Evolutionary conservation across 2,888 invertebrate species (phyloP).

Genomic region (Papilio demoleus): DNA sequence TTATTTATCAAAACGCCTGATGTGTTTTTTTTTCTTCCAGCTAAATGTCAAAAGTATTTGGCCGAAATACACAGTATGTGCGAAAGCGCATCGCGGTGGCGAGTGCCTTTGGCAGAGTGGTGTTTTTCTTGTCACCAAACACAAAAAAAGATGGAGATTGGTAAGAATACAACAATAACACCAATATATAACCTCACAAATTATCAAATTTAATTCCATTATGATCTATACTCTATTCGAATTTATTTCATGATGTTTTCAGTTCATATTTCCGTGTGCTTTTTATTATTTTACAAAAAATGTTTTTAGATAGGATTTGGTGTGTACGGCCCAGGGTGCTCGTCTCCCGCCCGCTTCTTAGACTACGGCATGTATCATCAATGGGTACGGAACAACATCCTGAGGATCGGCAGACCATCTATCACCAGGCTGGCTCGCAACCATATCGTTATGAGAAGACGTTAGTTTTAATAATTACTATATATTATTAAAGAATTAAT

Average conservation of each 20-base stretch:
- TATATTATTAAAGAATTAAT: no score
- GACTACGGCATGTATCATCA: conserved; percentile 58
- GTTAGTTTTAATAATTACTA: conserved; percentile 47
- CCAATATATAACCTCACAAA: neutral
- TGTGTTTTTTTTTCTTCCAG: conserved; percentile 44
- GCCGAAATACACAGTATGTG: conserved; percentile 60
- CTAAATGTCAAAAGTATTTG: conserved; percentile 53
- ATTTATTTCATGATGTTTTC: no score
- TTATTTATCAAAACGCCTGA: neutral
- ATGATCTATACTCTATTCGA: no score
- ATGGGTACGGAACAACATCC: conserved; percentile 55
- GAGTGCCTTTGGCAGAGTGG: conserved; percentile 61
- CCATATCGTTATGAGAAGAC: conserved; percentile 57
- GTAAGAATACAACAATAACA: conserved; percentile 45
- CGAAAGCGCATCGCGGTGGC: conserved; percentile 49
- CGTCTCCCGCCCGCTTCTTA: conserved; percentile 59
- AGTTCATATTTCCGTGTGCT: no score
- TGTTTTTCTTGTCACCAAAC: conserved; percentile 52
- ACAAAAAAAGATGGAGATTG: conserved; percentile 55
- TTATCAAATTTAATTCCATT: no score
- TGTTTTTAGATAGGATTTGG: conserved; percentile 61
- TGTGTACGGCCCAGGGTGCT: conserved; percentile 62
- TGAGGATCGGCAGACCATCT: conserved; percentile 56
- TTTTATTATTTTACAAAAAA: no score
- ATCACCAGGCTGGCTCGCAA: conserved; percentile 54